phyloP scores from a whole-genome alignment of 1,140 invertebrate genomes.

The Calephelis virginiensis region DNA sequence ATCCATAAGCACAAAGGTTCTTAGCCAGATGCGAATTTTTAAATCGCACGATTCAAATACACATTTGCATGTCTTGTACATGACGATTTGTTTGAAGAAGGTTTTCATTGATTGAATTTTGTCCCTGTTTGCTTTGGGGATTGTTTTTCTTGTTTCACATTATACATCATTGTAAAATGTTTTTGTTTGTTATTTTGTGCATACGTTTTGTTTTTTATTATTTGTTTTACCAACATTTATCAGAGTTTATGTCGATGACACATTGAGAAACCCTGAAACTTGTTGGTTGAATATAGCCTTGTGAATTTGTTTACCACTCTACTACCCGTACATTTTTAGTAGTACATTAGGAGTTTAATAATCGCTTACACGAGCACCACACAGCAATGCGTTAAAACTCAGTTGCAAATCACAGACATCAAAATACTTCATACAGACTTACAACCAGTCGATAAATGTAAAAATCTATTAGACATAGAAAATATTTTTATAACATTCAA shows the following conservation, averaged over 20 bases:
- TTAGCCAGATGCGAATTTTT: conserved; percentile 12
- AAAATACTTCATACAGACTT: not conserved
- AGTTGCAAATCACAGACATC: conserved; percentile 5
- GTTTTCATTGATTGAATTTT: conserved; percentile 18
- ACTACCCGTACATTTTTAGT: conserved; percentile 26
- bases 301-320: conserved; percentile 26
- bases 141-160: conserved; percentile 12
- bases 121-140: conserved; percentile 23
- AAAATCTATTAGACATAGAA: no score
- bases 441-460: no score
- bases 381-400: conserved; percentile 4
- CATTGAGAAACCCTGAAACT: not conserved
- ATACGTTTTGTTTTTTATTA: conserved; percentile 12
- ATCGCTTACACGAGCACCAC: conserved; percentile 28
- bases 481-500: no score
- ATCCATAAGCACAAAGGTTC: conserved; percentile 5
- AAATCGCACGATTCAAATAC: conserved; percentile 28
- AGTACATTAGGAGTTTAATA: conserved; percentile 25
- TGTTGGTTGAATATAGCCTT: not conserved
- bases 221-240: not conserved
- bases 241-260: not conserved
- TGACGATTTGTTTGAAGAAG: conserved; percentile 18
- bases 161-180: conserved; percentile 19
- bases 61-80: conserved; percentile 22
- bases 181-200: conserved; percentile 19